A percentile compares a stretch with the other conserved stretches of the same genome.
Conservation (phyloP, 2,113 vertebrate genomes). For the Colinus virginianus region DNA sequence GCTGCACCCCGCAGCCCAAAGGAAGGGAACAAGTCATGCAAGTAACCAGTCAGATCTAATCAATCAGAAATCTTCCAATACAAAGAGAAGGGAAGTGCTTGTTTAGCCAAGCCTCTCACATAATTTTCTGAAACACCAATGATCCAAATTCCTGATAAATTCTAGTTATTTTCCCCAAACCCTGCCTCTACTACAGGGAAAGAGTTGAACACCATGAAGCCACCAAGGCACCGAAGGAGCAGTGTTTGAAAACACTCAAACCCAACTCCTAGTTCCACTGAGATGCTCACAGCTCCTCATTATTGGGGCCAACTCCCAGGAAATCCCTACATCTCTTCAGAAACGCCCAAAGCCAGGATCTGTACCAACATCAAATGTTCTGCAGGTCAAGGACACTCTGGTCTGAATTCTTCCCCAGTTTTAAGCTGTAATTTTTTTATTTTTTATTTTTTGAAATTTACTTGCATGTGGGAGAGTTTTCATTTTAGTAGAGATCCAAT, state of each 20-base stretch:
- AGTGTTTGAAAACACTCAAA: not conserved
- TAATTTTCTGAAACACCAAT: not conserved
- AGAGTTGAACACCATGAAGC: not conserved
- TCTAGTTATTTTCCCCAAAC: not conserved
- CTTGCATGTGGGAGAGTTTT: not conserved
- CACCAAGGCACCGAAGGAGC: not conserved
- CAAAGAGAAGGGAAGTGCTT: not conserved
- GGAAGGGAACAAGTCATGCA: not conserved
- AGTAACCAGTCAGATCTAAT: not conserved
- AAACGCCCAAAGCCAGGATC: not conserved
- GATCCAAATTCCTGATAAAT: not conserved
- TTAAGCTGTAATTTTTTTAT: not conserved
- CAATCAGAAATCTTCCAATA: not conserved
- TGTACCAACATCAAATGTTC: not conserved
- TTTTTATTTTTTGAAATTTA: not conserved
- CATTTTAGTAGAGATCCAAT: not conserved
- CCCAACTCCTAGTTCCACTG: not conserved
- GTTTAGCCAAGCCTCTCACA: not conserved
- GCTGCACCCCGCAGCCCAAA: not conserved
- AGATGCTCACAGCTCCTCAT: not conserved
- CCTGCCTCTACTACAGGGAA: not conserved
- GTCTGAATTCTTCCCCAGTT: not conserved
- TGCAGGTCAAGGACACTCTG: not conserved
- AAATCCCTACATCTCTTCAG: not conserved
- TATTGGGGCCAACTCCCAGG: not conserved